Evolutionary conservation across 2,113 vertebrate species (phyloP).

Genomic region (Tenebrosternarchus preto): DNA sequence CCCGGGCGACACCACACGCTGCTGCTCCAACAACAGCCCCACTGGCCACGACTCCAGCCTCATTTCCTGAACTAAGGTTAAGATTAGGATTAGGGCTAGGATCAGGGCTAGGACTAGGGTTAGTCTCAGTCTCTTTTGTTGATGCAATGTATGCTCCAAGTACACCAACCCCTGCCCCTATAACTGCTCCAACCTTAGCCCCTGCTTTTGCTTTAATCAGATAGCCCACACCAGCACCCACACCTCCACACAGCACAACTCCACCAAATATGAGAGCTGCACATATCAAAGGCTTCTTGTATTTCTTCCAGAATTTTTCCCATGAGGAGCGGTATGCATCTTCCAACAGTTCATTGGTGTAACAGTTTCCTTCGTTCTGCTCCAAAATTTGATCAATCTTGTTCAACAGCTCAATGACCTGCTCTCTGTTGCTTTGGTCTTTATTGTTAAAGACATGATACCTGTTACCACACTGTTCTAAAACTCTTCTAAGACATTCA

Average conservation of each 20-base stretch:
- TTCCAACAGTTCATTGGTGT: constrained; percentile 21
- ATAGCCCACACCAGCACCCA: not conserved
- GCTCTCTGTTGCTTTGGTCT: constrained; percentile 4
- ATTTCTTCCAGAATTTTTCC: not conserved
- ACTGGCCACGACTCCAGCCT: too few species aligned
- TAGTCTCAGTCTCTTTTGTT: too few species aligned
- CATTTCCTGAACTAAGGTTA: too few species aligned
- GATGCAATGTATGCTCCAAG: not conserved
- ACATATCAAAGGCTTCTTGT: not conserved
- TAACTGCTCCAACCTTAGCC: not conserved
- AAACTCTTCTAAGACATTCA: not conserved
- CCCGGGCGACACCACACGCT: too few species aligned
- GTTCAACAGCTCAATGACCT: constrained; percentile 31
- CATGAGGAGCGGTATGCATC: not conserved
- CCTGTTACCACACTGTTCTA: constrained; percentile 12
- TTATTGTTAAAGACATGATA: constrained; percentile 42
- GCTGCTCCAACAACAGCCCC: too few species aligned
- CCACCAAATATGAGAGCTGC: not conserved
- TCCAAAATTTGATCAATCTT: constrained; percentile 23
- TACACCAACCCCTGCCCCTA: not conserved
- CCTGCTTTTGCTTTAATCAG: not conserved
- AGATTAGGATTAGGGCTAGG: too few species aligned
- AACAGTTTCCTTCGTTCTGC: not conserved
- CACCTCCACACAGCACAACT: too few species aligned
- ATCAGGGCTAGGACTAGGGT: too few species aligned